Percentiles rank a stretch among this genome's conserved stretches.
These are phyloP conservation scores for Gymnocheta viridis DNA, from an alignment of 2,888 invertebrate species.

Conservation along the genomic window DNA sequence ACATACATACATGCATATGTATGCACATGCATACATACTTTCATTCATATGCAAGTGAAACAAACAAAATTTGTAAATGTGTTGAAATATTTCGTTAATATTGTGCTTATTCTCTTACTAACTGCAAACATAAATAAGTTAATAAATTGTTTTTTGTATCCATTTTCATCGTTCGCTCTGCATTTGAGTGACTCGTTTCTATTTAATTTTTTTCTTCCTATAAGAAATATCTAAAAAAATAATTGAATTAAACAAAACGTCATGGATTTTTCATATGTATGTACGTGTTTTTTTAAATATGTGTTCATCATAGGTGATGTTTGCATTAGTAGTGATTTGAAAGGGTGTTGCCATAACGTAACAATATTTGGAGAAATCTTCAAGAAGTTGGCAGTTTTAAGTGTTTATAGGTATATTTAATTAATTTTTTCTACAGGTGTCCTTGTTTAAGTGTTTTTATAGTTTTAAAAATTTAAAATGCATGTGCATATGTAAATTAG, in stretches of 20 bases:
- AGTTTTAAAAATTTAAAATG: no score
- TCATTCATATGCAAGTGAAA: no score
- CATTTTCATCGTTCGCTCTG: conserved; percentile 26
- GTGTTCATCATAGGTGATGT: not conserved
- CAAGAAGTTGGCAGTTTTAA: not conserved
- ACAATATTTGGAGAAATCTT: not conserved
- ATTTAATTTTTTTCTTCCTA: not conserved
- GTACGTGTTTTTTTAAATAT: no score
- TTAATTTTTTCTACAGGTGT: no score
- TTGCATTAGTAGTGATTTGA: not conserved
- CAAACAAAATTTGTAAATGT: not conserved
- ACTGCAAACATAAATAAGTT: conserved; percentile 18
- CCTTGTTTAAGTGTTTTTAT: no score
- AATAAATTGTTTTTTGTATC: conserved; percentile 27
- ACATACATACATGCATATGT: not conserved
- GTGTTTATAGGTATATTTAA: no score
- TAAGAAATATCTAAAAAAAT: conserved; percentile 29
- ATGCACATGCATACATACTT: not conserved
- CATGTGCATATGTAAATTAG: no score
- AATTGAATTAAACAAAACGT: conserved; percentile 41
- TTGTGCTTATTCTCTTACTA: not conserved
- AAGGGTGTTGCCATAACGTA: conserved; percentile 3
- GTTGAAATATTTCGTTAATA: conserved; percentile 16
- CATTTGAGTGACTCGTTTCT: not conserved
- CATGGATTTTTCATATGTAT: conserved; percentile 3